These are phyloP conservation scores for cat (Felis catus) DNA, from an alignment of 2,113 vertebrate species.

Conservation along the genomic window DNA sequence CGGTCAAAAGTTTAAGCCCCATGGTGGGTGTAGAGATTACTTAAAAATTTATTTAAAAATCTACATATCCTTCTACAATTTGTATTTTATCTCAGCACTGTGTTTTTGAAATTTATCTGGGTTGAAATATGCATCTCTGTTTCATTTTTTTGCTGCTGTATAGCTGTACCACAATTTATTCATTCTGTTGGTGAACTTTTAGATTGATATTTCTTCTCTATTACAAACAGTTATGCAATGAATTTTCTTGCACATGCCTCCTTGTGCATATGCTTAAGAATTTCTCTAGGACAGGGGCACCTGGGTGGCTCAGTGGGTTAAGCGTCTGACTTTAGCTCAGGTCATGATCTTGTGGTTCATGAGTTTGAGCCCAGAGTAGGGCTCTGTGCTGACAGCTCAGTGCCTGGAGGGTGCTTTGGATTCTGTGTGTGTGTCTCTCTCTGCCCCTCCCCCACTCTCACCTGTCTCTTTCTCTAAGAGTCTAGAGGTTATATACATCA, in stretches of 20 bases:
- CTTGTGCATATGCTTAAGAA: background rate
- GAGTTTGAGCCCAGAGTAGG: no score
- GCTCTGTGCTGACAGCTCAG: no score
- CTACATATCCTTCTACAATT: constrained; percentile 1
- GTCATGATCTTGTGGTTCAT: no score
- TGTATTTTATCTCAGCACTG: constrained; percentile 33
- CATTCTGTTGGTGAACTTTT: background rate
- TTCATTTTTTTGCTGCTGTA: background rate
- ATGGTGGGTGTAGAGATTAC: background rate
- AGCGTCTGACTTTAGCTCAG: no score
- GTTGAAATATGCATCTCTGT: background rate
- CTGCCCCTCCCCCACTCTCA: no score
- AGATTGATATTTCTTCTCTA: constrained; percentile 8
- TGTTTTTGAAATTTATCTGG: constrained; percentile 5
- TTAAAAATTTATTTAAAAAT: background rate
- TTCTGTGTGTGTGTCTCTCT: no score
- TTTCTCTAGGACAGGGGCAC: background rate
- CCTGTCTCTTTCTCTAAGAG: background rate
- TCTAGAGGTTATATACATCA: background rate
- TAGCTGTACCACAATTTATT: background rate
- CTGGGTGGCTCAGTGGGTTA: no score
- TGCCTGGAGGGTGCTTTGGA: no score
- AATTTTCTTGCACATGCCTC: background rate
- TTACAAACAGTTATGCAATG: constrained; percentile 13
- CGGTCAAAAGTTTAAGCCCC: background rate